These are phyloP conservation scores for Trididemnum miniatum DNA, from an alignment of 23 tunicate genomes.

Conservation along the genomic window DNA sequence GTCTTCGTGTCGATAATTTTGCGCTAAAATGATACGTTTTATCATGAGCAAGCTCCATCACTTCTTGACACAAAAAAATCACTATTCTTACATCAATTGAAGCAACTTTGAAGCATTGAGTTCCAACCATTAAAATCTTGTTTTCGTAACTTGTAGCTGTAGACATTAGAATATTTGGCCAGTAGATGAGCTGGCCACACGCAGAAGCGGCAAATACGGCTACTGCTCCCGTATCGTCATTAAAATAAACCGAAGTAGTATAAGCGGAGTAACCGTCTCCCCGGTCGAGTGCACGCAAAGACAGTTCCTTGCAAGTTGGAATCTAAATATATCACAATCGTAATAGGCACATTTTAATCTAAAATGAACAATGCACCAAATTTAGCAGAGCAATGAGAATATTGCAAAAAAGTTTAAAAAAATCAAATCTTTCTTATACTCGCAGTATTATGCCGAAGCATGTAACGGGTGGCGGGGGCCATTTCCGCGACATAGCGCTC, in stretches of 20 bases:
- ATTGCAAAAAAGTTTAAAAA: no score
- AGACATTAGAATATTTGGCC: constrained; percentile 64
- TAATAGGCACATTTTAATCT: neutral
- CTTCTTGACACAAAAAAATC: neutral
- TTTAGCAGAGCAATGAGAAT: no score
- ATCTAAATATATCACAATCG: constrained; percentile 36
- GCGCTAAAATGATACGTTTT: no score
- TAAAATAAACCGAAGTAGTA: constrained; percentile 28
- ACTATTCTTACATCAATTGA: constrained; percentile 17
- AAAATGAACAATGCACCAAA: no score
- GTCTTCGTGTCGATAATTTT: no score
- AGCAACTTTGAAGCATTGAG: constrained; percentile 33
- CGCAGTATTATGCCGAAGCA: no score
- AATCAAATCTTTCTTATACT: no score
- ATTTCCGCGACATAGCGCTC: no score
- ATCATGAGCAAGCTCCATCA: neutral
- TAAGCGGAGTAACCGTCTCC: constrained; percentile 22
- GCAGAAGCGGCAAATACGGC: constrained; percentile 47
- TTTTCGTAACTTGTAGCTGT: constrained; percentile 30
- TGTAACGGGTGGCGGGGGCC: no score
- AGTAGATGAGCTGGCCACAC: constrained; percentile 35
- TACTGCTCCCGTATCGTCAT: constrained; percentile 27
- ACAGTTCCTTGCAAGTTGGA: constrained; percentile 62
- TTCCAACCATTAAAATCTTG: constrained; percentile 18
- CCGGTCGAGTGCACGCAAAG: constrained; percentile 27